Base-by-base conservation (phyloP, 1,140 invertebrate genomes). In the Caenorhabditis tropicalis region DNA sequence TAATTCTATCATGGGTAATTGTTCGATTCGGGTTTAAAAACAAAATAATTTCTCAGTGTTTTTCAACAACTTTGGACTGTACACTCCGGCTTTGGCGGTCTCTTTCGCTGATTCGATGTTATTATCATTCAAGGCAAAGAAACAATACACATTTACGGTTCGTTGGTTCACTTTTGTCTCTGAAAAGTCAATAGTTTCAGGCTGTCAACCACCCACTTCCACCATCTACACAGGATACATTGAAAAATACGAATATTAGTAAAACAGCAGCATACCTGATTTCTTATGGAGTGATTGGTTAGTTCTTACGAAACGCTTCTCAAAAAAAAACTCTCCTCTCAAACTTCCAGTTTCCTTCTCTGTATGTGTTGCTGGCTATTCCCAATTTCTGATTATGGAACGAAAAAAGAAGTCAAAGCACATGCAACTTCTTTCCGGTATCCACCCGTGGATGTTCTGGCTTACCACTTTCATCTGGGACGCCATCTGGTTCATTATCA, bases 391-490 rank as follows among this genome's bases (percentile, higher is more conserved):
- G 10, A 87, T 87, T 33, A 80, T 84, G 29, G 86, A 87, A 43
- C 24, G 85, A 6, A 87, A 87, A 33, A 87, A 87, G 82, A 87
- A 87, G 33, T 82, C 70, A 29, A 87, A 87, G 43, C 86, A 87
- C 65, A 87, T 87, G 86, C 86, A 87, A 60, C 36, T 87, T 36
- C 65, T 87, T 10, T 85, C 84, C n/a, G 86, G 86, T 27, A 46
- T 87, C 9, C 48, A 60, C 24, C 84, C 81, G 7, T 87, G 84
- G 84, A 86, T 87, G 86, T 87, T 87, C 82, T 87, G 86, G 86
- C 24, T 60, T 1, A 85, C 83, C 9, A 81, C 86, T 19, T 87
- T 87, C 27, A 36, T 86, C 60, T 87, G 86, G 86, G 86, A 87
- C 56, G 43, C 49, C n/a, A 43, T 36, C 7, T 81, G 51, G 56